Percentiles rank a stretch among this genome's conserved stretches.
Conservation (phyloP, 2,888 invertebrate species). For the Trypoxylon attenuatum region DNA sequence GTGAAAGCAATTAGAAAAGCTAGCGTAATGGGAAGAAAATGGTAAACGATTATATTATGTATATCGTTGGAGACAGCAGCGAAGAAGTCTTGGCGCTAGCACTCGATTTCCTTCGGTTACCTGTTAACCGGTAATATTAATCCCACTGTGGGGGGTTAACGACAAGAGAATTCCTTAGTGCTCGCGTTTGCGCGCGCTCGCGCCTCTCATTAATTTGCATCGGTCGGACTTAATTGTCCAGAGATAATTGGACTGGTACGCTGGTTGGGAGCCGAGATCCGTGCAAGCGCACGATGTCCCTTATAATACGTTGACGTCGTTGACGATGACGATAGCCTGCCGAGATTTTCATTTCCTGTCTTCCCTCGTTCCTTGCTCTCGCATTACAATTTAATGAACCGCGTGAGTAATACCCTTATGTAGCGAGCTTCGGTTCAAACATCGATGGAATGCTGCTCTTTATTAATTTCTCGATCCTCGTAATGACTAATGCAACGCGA, state of each 20-base stretch:
- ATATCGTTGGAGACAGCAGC: background rate
- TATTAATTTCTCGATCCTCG: too few relatives aligned
- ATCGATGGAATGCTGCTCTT: too few relatives aligned
- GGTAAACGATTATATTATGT: constrained; percentile 1
- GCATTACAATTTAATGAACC: too few relatives aligned
- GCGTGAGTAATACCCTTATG: too few relatives aligned
- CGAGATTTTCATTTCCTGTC: too few relatives aligned
- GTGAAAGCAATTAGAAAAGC: too few relatives aligned
- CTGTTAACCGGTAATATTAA: constrained; percentile 33
- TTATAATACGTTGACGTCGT: too few relatives aligned
- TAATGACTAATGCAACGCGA: too few relatives aligned
- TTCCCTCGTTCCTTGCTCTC: too few relatives aligned
- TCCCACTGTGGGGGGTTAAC: constrained; percentile 49
- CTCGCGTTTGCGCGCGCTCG: constrained; percentile 28
- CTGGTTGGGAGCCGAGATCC: constrained; percentile 26
- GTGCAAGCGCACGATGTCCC: too few relatives aligned
- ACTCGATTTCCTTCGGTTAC: constrained; percentile 24
- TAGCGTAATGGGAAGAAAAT: background rate
- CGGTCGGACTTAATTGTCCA: constrained; percentile 50
- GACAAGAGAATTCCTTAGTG: constrained; percentile 45
- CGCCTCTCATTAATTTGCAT: constrained; percentile 41
- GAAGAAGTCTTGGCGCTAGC: constrained; percentile 6
- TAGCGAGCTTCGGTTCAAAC: too few relatives aligned
- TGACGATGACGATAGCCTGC: too few relatives aligned
- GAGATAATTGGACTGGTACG: constrained; percentile 57